Conservation (phyloP, 2,113 vertebrate genomes). For the Myotis yumanensis region DNA sequence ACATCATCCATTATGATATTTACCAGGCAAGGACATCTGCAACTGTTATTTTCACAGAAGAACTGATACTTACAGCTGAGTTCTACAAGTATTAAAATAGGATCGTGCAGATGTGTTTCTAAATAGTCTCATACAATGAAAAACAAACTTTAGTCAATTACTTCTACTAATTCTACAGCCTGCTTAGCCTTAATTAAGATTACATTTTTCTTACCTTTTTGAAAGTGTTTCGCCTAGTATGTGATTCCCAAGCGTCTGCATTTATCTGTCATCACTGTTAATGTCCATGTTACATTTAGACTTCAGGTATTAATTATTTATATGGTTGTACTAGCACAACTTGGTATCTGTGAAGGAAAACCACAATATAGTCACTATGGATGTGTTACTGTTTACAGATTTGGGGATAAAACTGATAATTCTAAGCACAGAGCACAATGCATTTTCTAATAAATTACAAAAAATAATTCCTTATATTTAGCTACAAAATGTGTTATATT, state of each 20-base stretch:
- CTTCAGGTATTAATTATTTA: conserved; percentile 77
- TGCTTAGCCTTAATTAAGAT: conserved; percentile 40
- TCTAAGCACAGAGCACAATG: conserved; percentile 8
- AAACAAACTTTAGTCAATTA: conserved; percentile 55
- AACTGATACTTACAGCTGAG: conserved; percentile 54
- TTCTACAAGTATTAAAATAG: conserved; percentile 34
- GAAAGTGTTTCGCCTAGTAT: conserved; percentile 73
- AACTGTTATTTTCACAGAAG: conserved; percentile 39
- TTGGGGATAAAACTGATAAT: conserved; percentile 38
- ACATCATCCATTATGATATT: not conserved
- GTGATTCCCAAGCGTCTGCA: conserved; percentile 66
- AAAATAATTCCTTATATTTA: conserved; percentile 38
- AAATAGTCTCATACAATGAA: conserved; percentile 44
- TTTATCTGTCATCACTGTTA: conserved; percentile 75
- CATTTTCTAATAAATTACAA: conserved; percentile 32
- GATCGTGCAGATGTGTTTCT: conserved; percentile 16
- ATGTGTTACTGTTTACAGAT: conserved; percentile 24
- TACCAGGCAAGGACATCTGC: not conserved
- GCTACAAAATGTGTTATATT: not conserved
- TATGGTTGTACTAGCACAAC: conserved; percentile 75
- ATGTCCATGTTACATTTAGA: conserved; percentile 78
- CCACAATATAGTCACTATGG: conserved; percentile 73
- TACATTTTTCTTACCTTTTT: conserved; percentile 80
- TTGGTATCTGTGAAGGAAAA: conserved; percentile 83
- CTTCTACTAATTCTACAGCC: conserved; percentile 48